Conservation (phyloP, 2,797 vertebrate species). For the Amblyopsis hoosieri region DNA sequence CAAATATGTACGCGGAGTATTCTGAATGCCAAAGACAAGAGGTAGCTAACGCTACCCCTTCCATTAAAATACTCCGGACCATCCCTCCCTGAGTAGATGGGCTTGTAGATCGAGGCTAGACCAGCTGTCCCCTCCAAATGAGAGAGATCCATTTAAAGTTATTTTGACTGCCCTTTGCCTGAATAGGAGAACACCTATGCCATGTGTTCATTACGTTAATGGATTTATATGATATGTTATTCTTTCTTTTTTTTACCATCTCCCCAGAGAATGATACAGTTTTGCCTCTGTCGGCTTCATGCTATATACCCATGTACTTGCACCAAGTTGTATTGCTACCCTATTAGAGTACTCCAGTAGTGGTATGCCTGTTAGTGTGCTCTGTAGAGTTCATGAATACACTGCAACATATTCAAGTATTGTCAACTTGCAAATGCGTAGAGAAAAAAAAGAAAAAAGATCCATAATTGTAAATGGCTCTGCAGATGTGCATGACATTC, state of each 20-base stretch:
- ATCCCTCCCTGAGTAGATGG: slow-evolving; percentile 65
- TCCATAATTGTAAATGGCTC: slow-evolving; percentile 72
- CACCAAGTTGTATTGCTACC: slow-evolving; percentile 91
- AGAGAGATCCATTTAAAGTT: slow-evolving; percentile 73
- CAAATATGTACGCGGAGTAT: slow-evolving; percentile 99
- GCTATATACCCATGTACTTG: slow-evolving; percentile 87
- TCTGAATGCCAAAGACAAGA: slow-evolving; percentile 95
- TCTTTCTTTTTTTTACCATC: slow-evolving; percentile 57
- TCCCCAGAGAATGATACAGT: slow-evolving; percentile 89
- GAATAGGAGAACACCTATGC: slow-evolving; percentile 88
- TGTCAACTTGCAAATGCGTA: slow-evolving; percentile 99
- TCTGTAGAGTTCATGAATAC: slow-evolving; percentile 86
- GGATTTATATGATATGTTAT: slow-evolving; percentile 79
- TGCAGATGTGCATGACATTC: slow-evolving; percentile 83
- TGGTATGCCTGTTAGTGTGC: slow-evolving; percentile 91
- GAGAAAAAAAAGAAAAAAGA: slow-evolving; percentile 76
- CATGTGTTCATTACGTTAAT: slow-evolving; percentile 82
- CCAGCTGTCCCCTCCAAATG: slow-evolving; percentile 65
- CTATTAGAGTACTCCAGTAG: slow-evolving; percentile 86
- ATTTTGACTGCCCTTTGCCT: slow-evolving; percentile 85
- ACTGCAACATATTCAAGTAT: slow-evolving; percentile 93
- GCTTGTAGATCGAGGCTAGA: slow-evolving; percentile 75
- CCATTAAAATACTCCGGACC: slow-evolving; percentile 87
- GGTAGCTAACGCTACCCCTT: slow-evolving; percentile 88
- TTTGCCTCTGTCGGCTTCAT: slow-evolving; percentile 86